Conservation (phyloP, 2,113 vertebrate species). For the Illadopsis cleaveri region DNA sequence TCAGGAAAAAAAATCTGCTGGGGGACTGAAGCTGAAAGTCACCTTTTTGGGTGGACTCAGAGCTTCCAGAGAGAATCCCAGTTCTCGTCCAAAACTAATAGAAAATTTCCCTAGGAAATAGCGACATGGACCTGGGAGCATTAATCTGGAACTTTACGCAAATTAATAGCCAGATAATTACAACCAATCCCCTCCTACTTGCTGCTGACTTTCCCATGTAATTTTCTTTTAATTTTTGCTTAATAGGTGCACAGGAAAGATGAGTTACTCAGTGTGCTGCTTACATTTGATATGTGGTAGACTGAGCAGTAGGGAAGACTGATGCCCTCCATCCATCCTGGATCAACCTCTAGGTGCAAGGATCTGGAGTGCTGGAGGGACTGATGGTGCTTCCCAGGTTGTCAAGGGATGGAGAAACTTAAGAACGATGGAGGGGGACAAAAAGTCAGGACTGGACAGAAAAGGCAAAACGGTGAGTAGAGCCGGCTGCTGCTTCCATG, state of each 20-base stretch:
- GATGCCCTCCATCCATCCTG: not conserved
- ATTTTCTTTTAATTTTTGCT: slow-evolving; percentile 53
- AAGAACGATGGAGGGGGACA: not conserved
- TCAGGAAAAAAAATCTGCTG: not conserved
- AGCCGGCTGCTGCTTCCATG: not conserved
- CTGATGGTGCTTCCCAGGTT: not conserved
- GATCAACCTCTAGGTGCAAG: not conserved
- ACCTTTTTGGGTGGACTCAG: not conserved
- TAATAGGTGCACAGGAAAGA: not conserved
- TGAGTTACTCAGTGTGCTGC: not conserved
- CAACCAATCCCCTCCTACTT: not conserved
- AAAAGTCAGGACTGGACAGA: not conserved
- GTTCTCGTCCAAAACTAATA: slow-evolving; percentile 14
- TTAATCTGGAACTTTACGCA: not conserved
- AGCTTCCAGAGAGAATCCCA: not conserved
- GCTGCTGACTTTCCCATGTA: not conserved
- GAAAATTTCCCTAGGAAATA: slow-evolving; percentile 36
- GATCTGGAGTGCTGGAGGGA: not conserved
- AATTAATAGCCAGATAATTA: slow-evolving; percentile 42
- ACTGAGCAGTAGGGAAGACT: not conserved
- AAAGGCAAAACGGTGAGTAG: not conserved
- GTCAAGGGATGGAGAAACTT: not conserved
- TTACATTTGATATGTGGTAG: not conserved
- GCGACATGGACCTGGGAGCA: not conserved
- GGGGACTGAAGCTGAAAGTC: slow-evolving; percentile 3